These are phyloP conservation scores for Andrena minutula DNA, from an alignment of 2,888 invertebrate genomes.

Conservation along the genomic window DNA sequence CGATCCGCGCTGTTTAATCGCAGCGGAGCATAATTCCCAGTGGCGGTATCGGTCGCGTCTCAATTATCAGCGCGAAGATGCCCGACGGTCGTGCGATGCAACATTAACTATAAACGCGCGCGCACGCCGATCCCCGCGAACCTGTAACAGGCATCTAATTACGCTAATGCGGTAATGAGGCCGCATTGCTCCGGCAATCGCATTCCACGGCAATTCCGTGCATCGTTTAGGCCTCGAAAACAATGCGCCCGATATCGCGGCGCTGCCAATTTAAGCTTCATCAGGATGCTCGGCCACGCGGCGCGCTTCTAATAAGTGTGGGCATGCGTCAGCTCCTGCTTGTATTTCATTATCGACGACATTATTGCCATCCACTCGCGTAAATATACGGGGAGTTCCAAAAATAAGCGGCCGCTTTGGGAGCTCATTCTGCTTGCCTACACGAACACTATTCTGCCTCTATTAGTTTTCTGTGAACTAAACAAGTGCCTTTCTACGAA, in stretches of 20 bases:
- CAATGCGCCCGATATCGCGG: constrained; percentile 35
- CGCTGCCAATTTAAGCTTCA: constrained; percentile 50
- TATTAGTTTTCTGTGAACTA: too few relatives aligned
- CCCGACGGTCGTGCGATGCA: constrained; percentile 35
- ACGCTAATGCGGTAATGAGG: constrained; percentile 69
- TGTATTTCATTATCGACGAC: constrained; percentile 34
- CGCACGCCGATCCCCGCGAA: constrained; percentile 50
- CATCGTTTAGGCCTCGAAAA: constrained; percentile 66
- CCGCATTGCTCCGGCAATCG: constrained; percentile 56
- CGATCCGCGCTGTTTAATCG: constrained; percentile 8
- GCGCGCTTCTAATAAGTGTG: constrained; percentile 33
- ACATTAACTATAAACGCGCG: constrained; percentile 49
- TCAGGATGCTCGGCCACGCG: constrained; percentile 21
- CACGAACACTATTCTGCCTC: too few relatives aligned
- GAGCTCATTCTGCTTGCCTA: too few relatives aligned
- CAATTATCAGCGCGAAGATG: constrained; percentile 53
- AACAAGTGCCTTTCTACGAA: too few relatives aligned
- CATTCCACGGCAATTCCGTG: constrained; percentile 66
- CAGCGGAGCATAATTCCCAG: constrained; percentile 13
- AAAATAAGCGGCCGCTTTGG: too few relatives aligned
- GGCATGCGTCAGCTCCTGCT: not conserved
- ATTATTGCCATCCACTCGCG: constrained; percentile 24
- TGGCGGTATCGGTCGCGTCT: constrained; percentile 33
- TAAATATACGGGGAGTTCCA: not conserved
- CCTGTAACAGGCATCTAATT: constrained; percentile 73